These are phyloP conservation scores for Frankliniella fusca DNA, from an alignment of 2,888 invertebrate genomes.

Conservation along the genomic window DNA sequence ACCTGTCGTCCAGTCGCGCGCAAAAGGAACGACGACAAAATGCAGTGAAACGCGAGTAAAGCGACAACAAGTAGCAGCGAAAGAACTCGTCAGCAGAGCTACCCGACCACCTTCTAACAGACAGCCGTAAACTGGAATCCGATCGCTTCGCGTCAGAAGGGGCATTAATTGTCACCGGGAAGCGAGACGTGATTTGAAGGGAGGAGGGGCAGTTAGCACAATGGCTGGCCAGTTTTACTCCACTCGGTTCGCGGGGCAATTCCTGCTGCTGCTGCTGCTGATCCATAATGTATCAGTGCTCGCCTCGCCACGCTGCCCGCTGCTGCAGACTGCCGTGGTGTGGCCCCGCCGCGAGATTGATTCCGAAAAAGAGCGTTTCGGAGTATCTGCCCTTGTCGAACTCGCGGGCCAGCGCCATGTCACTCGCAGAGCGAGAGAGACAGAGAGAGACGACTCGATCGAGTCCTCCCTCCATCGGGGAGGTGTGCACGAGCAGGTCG, in stretches of 20 bases:
- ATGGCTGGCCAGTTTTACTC: too few relatives aligned
- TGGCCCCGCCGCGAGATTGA: not conserved
- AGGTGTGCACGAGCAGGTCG: too few relatives aligned
- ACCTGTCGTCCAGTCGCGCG: not conserved
- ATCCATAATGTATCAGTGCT: slow-evolving; percentile 1
- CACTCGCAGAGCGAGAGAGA: not conserved
- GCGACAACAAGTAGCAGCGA: not conserved
- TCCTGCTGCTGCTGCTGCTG: not conserved
- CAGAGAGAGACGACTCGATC: not conserved
- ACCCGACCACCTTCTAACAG: not conserved
- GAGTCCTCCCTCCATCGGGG: too few relatives aligned
- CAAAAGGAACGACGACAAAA: not conserved
- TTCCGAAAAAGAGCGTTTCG: not conserved
- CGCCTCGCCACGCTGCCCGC: too few relatives aligned
- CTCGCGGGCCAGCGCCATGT: not conserved
- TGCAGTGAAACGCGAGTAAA: not conserved
- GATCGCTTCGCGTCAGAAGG: not conserved
- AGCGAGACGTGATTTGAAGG: not conserved
- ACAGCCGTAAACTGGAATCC: not conserved
- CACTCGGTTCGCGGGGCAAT: not conserved
- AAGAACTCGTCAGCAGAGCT: not conserved
- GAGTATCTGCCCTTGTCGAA: not conserved
- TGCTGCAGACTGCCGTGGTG: not conserved
- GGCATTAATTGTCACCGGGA: not conserved
- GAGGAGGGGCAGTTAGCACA: too few relatives aligned